phyloP scores from a whole-genome alignment of 2,888 invertebrate species.

The Campoplex capitator region DNA sequence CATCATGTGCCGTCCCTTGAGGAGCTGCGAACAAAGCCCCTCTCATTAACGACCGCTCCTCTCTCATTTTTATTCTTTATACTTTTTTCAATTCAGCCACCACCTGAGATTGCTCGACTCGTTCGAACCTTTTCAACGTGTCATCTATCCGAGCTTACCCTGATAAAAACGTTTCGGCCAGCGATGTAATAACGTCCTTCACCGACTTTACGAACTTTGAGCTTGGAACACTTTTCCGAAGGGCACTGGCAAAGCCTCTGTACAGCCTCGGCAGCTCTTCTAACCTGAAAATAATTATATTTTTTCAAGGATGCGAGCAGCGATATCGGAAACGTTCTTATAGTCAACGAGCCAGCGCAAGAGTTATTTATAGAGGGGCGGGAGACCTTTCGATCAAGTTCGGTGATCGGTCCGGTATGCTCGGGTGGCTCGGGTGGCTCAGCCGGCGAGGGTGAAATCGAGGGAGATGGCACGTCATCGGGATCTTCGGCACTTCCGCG shows the following conservation, averaged over 20 bases:
- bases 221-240: constrained; percentile 89
- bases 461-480: constrained; percentile 85
- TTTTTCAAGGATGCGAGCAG: background rate
- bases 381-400: constrained; percentile 88
- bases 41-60: background rate
- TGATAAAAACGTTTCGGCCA: constrained; percentile 94
- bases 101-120: background rate
- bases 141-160: constrained; percentile 86
- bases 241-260: constrained; percentile 91
- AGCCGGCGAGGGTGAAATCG: constrained; percentile 77
- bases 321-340: background rate
- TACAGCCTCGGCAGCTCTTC: constrained; percentile 87
- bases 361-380: background rate
- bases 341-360: too few species aligned
- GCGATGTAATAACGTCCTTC: constrained; percentile 95
- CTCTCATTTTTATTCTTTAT: background rate
- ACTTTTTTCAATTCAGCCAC: background rate
- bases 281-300: constrained; percentile 74
- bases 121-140: background rate
- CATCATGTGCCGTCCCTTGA: constrained; percentile 98
- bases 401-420: constrained; percentile 84
- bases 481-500: constrained; percentile 90
- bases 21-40: constrained; percentile 86
- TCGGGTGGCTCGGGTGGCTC: constrained; percentile 83
- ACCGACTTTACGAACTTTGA: constrained; percentile 92